Evolutionary conservation across 2,113 vertebrate species (phyloP), one percentile per base, ranked within the genome.

Genomic region (Odobenus rosmarus): DNA sequence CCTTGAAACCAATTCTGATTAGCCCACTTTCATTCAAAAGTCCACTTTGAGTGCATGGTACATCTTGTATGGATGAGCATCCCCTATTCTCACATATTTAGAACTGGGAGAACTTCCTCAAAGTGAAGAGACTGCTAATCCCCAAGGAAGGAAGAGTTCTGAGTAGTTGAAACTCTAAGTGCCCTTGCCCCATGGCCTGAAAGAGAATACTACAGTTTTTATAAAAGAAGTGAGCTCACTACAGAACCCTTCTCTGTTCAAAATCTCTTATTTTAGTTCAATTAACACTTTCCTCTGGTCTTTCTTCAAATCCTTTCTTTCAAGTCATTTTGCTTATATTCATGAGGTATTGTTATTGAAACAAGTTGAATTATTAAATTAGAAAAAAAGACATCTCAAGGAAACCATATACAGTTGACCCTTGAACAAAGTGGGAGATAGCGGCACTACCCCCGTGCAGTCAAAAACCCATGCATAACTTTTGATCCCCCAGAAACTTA

Each of bases 131-230:
- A n/a, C 3, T 15, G 1, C 21, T 46, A n/a, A 26, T 31, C 1
- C 33, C 19, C 13, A 49, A 72, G 3, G 49, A 67, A 83, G 33
- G 18, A 83, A 80, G 11, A 13, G 1, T 15, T 85, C n/a, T 18
- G 24, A 92, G 67, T 5, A 67, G 14, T 21, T 31, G 28, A 79
- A 93, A 13, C 5, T 72, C 33, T 36, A 46, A 21, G 16, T 12
- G 2, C 0, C 14, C 2, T 51, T 0, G 4, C 1, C 10, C 18
- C 1, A 9, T 4, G 1, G 0, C 51, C 10, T 16, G 21, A 6
- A 67, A 36, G 31, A 62, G 0, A 61, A 39, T 5, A 80, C 3
- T 13, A 26, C 2, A 85, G 23, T 1, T 77, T 77, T 53, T 55
- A 9, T 62, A 18, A 33, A n/a, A 82, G 13, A 69, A 46, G 26